Base-by-base conservation (phyloP, 2,797 vertebrate genomes). In the Loris lydekkerianus region DNA sequence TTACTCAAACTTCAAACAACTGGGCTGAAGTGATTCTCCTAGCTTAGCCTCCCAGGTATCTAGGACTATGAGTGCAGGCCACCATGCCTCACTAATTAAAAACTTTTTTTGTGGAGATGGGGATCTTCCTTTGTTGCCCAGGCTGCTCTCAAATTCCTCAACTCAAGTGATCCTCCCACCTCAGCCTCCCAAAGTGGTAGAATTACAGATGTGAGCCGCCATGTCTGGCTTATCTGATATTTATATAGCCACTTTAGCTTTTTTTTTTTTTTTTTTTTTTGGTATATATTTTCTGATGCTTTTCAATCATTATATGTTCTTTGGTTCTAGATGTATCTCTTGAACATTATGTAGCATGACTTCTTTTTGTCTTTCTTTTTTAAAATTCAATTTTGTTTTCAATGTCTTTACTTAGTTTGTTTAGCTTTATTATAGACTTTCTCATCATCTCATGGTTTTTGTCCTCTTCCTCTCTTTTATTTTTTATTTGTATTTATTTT, bases 221-320 rank as follows among this genome's bases (percentile, higher is more conserved):
- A 15, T 8, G 65, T 7, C 65, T n/a, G 65, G 65, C 15, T 15
- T 67, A 65, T 65, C 46, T 65, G 14, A 40, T 40, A 40, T 40
- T 40, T 65, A 21, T 63, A 27, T 40, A 73, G 73, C 46, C 49
- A 75, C 37, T n/a, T 46, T 58, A 89, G 37, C 25, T 80, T 86
- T 81, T 37, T 10, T 56, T 76, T 93, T 76, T 93, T 81, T 7
- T 70, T 56, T 76, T 93, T 34, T 34, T 86, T 40, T 80, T 85
- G 77, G n/a, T 40, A 31, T 85, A 80, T 80, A 27, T 93, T 76
- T 60, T 85, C 23, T 56, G 27, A 46, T 40, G 17, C 27, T 78
- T 65, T 76, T 43, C 23, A 37, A 58, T 2, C 29, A 34, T 73
- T 86, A 18, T 31, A 15, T 15, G 18, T 27, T 20, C 29, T 78